These are phyloP conservation scores for Drosophila suboccidentalis DNA, from an alignment of 2,888 invertebrate species.

Conservation along the genomic window DNA sequence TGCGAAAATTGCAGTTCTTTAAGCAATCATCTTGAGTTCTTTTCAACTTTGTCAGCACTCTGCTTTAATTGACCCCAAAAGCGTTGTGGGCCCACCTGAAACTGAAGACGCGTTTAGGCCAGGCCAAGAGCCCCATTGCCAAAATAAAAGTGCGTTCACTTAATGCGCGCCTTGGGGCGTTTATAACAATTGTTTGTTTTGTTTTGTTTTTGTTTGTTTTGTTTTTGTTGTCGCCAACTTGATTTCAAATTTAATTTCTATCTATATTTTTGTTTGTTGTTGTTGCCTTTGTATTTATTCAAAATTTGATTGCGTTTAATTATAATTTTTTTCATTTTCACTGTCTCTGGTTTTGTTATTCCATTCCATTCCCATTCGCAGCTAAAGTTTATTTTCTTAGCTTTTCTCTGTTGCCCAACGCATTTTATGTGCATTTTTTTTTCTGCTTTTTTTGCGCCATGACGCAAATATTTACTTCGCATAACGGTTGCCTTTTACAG, in stretches of 20 bases:
- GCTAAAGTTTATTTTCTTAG: slow-evolving; percentile 47
- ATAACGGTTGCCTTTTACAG: slow-evolving; percentile 56
- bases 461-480: slow-evolving; percentile 70
- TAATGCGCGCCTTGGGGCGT: slow-evolving; percentile 42
- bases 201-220: slow-evolving; percentile 28
- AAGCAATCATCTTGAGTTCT: slow-evolving; percentile 6
- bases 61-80: slow-evolving; percentile 35
- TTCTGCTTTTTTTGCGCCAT: slow-evolving; percentile 49
- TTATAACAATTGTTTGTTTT: slow-evolving; percentile 63
- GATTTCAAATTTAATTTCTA: slow-evolving; percentile 51
- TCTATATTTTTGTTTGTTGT: slow-evolving; percentile 38
- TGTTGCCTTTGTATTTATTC: slow-evolving; percentile 53
- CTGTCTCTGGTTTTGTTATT: not conserved
- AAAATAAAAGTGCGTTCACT: slow-evolving; percentile 28
- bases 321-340: slow-evolving; percentile 53
- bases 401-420: slow-evolving; percentile 30
- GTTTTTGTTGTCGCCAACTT: slow-evolving; percentile 36
- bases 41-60: slow-evolving; percentile 24
- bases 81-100: slow-evolving; percentile 26
- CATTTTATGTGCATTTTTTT: slow-evolving; percentile 36
- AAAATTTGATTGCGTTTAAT: slow-evolving; percentile 73
- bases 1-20: slow-evolving; percentile 20
- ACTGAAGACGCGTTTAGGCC: slow-evolving; percentile 7
- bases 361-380: slow-evolving; percentile 19
- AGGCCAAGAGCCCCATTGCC: slow-evolving; percentile 7